Conservation (phyloP, 2,797 vertebrate species). For the Falco naumanni region DNA sequence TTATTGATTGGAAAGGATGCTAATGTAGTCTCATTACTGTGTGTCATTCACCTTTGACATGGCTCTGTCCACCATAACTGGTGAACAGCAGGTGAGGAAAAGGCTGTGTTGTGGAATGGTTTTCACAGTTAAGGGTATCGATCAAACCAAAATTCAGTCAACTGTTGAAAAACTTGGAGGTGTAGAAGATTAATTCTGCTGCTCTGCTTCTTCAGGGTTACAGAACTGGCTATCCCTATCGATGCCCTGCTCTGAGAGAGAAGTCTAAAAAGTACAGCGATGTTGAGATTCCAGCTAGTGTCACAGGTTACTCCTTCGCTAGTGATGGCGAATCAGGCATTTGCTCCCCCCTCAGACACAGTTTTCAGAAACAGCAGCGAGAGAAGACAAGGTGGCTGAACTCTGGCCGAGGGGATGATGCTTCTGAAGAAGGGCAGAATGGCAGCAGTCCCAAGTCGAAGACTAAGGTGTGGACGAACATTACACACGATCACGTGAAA, state of each 20-base stretch:
- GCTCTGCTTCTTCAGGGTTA: conserved; percentile 85
- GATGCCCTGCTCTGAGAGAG: conserved; percentile 95
- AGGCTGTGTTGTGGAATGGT: background rate
- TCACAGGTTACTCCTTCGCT: conserved; percentile 90
- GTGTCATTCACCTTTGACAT: background rate
- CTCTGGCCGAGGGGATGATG: conserved; percentile 91
- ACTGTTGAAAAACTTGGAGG: background rate
- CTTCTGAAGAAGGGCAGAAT: conserved; percentile 92
- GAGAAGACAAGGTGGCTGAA: conserved; percentile 98
- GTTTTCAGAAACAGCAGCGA: conserved; percentile 99
- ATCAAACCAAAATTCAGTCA: background rate
- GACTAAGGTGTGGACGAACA: conserved; percentile 99
- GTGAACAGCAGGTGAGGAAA: background rate
- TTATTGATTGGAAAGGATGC: background rate
- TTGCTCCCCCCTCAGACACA: conserved; percentile 98
- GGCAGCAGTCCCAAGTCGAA: conserved; percentile 99
- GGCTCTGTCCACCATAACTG: background rate
- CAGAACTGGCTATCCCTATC: conserved; percentile 96
- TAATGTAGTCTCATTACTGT: background rate
- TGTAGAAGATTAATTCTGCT: background rate
- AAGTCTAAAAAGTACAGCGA: conserved; percentile 98
- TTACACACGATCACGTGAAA: conserved; percentile 99
- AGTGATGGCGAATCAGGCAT: conserved; percentile 95
- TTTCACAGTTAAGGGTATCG: background rate
- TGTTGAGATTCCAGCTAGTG: conserved; percentile 88